Conservation (phyloP, 2,797 vertebrate genomes). For the Eidolon dupreanum region DNA sequence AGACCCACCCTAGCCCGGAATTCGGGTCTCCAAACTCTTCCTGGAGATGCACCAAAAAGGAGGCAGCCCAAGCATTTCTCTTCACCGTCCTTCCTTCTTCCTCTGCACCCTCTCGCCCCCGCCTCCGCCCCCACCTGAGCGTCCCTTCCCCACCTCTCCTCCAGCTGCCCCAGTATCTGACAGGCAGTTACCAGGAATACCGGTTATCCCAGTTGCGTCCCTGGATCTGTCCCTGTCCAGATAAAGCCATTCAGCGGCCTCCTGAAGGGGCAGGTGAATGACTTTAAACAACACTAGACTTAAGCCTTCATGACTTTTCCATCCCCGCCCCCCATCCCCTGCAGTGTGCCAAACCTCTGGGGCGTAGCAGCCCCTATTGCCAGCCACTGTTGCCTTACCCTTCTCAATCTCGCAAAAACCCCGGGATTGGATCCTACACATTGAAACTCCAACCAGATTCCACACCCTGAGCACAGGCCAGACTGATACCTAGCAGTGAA, state of each 20-base stretch:
- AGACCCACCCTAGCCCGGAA: not conserved
- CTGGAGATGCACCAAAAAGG: not conserved
- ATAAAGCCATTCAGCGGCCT: slow-evolving; percentile 25
- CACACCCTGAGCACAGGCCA: not conserved
- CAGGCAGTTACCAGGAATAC: slow-evolving; percentile 51
- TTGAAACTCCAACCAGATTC: slow-evolving; percentile 34
- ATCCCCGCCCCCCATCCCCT: not conserved
- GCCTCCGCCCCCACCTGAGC: not conserved
- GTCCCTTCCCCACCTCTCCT: not conserved
- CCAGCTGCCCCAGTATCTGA: not conserved
- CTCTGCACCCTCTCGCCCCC: too few relatives aligned
- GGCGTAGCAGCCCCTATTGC: not conserved
- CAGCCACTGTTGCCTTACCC: not conserved
- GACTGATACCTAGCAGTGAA: not conserved
- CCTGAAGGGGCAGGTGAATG: not conserved
- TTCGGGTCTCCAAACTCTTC: not conserved
- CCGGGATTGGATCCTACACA: not conserved
- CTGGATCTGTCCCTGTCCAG: not conserved
- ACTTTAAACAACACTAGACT: not conserved
- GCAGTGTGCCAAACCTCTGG: not conserved
- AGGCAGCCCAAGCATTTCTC: not conserved
- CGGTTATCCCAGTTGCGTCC: slow-evolving; percentile 36
- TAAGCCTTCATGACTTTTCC: not conserved
- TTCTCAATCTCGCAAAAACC: not conserved
- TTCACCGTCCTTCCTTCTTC: not conserved